Base-by-base conservation (phyloP, 2,797 vertebrate genomes). In the Chloroceryle amazona region DNA sequence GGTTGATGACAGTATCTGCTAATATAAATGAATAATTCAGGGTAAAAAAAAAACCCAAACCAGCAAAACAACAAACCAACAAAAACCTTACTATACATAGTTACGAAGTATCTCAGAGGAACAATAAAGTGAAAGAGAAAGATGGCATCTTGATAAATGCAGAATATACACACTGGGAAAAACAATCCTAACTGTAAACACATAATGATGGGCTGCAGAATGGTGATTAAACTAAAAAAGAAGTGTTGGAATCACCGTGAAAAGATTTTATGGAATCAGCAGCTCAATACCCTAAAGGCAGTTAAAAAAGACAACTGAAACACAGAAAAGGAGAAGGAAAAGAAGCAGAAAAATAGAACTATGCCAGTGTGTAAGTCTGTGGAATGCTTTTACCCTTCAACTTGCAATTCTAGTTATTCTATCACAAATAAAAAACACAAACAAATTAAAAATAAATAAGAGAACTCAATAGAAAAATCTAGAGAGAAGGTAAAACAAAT, bases 11-110 rank as follows among this genome's bases (percentile, higher is more conserved):
- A 83, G 78, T 63, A 63, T 51, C 73, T 70, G 68, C 52, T 86
- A 83, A 90, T 42, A 9, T 42, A 49, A 86, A n/a, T 39, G 76
- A 90, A 78, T 74, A 37, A 90, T 90, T 90, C 75, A 86, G 35
- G 67, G 54, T 49, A 3, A 39, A 81, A 3, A 39, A 81, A 60
- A 1, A 37, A 37, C 35, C 35, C 35, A 37, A 37, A 37, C 37
- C 37, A 37, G 9, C 37, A 37, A 51, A 28, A 51, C 46, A 26
- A 28, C 14, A 51, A 51, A 52, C 28, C 26, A 51, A 51, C 51
- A 52, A 76, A 63, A 1, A 1, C 21, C 31, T 70, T 39, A 80
- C 83, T 11, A 6, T 70, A 90, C 70, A 89, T 8, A 90, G 73
- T 66, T 70, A 63, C 39, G 81, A 51, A 29, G 55, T 19, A 93